These are phyloP conservation scores for Drosophila ogumai DNA, from an alignment of 1,140 invertebrate genomes.

Conservation along the genomic window DNA sequence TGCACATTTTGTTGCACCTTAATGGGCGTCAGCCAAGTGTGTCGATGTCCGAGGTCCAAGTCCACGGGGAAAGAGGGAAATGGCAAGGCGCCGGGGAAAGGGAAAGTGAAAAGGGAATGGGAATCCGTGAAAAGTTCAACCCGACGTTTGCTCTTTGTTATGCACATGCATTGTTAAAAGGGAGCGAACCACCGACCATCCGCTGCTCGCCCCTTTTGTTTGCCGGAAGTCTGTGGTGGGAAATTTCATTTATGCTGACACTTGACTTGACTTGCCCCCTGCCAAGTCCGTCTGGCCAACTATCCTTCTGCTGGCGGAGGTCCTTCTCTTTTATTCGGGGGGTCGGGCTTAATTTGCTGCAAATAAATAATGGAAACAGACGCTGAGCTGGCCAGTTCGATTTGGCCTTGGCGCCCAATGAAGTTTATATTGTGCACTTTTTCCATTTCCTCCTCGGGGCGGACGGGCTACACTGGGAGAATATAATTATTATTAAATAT, in stretches of 20 bases:
- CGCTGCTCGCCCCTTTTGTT: conserved; percentile 25
- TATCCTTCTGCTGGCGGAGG: conserved; percentile 6
- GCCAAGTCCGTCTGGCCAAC: conserved; percentile 4
- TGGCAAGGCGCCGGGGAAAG: conserved; percentile 6
- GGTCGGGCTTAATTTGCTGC: conserved; percentile 73
- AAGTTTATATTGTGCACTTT: conserved; percentile 72
- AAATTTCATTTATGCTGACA: conserved; percentile 84
- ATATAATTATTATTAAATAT: too few relatives aligned
- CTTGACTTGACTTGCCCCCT: conserved; percentile 68
- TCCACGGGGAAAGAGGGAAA: neutral
- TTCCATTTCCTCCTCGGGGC: conserved; percentile 62
- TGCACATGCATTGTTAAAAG: conserved; percentile 72
- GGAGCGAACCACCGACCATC: conserved; percentile 3
- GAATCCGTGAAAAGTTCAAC: conserved; percentile 67
- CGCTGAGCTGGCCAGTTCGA: conserved; percentile 56
- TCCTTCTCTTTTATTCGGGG: conserved; percentile 18
- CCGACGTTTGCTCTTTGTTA: conserved; percentile 59
- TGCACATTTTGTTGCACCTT: conserved; percentile 51
- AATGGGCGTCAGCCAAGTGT: conserved; percentile 56
- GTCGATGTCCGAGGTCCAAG: conserved; percentile 46
- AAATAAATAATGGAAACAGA: conserved; percentile 80
- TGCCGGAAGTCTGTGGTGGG: conserved; percentile 79
- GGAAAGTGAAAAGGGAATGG: conserved; percentile 44
- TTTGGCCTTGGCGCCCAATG: conserved; percentile 64
- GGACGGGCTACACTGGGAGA: conserved; percentile 2